Percentiles rank a stretch among this genome's conserved stretches.
Conservation (phyloP, 2,113 vertebrate species). For the Charadrius vociferus region DNA sequence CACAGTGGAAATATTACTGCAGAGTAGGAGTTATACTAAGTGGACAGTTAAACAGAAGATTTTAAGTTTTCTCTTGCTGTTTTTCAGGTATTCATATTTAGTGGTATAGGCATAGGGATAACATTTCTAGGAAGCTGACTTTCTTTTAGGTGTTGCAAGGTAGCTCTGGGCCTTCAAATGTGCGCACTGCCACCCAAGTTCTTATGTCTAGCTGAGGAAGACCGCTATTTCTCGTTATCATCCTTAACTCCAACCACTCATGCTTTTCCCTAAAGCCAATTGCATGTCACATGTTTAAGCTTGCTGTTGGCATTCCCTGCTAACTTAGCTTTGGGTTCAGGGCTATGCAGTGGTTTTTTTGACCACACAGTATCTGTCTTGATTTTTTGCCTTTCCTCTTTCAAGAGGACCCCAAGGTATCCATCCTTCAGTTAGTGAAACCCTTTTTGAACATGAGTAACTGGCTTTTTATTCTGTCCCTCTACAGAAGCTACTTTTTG, state of each 20-base stretch:
- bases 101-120: neutral
- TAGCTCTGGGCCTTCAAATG: neutral
- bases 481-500: neutral
- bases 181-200: neutral
- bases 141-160: neutral
- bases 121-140: neutral
- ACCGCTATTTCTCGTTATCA: neutral
- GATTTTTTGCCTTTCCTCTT: neutral
- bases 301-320: neutral
- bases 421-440: neutral
- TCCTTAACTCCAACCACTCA: neutral
- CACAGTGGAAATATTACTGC: neutral
- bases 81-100: neutral
- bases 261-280: neutral
- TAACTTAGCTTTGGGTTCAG: neutral
- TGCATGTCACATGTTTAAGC: neutral
- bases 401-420: neutral
- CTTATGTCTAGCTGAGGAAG: neutral
- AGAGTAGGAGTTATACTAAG: neutral
- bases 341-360: neutral
- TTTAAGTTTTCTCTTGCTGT: neutral
- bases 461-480: neutral
- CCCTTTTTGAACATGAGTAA: neutral
- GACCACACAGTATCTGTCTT: neutral
- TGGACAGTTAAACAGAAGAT: neutral